phyloP scores from a whole-genome alignment of 1,140 invertebrate genomes.

The Maconellicoccus hirsutus region DNA sequence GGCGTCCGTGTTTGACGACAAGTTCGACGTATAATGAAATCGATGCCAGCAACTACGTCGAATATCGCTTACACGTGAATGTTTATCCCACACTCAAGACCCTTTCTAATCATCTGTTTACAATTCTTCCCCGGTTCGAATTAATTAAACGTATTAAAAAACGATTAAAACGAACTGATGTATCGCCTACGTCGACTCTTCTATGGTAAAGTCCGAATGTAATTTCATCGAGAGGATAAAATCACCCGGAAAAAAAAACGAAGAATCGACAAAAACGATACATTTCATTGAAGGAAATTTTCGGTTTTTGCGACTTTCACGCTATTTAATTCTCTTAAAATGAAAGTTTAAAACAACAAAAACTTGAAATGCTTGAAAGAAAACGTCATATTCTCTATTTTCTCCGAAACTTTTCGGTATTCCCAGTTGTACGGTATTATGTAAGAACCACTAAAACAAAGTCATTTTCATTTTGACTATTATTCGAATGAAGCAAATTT shows the following conservation, averaged over 20 bases:
- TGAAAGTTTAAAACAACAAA: conserved; percentile 8
- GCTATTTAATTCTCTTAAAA: conserved; percentile 10
- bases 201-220: no score
- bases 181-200: no score
- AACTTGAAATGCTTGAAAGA: conserved; percentile 4
- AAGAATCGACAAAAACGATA: background rate
- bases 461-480: conserved; percentile 1
- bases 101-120: no score
- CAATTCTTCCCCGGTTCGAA: no score
- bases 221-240: background rate
- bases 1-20: no score
- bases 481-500: background rate
- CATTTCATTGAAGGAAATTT: background rate
- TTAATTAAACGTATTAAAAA: no score
- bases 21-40: no score
- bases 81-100: no score
- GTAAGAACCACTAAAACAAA: conserved; percentile 9
- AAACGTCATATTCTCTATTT: conserved; percentile 9
- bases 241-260: background rate
- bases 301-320: background rate
- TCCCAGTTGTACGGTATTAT: background rate
- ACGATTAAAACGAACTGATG: no score
- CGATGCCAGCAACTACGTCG: no score
- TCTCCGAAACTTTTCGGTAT: background rate
- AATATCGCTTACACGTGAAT: no score